Conservation (phyloP, 2,113 vertebrate genomes). For the Gopherus evgoodei region DNA sequence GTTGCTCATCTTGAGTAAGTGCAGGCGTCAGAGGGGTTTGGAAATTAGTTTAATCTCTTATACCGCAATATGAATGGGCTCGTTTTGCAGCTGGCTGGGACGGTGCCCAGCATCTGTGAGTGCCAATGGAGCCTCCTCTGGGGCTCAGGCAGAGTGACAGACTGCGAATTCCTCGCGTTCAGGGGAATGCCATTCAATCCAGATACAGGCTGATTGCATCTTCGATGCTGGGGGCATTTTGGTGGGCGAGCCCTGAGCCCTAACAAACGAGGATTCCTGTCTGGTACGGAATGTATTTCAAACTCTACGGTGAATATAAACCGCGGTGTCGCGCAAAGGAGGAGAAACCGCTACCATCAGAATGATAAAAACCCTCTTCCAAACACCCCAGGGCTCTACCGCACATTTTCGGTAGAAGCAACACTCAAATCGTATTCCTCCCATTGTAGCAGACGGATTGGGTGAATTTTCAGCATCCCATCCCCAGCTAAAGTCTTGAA, state of each 20-base stretch:
- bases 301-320: slow-evolving; percentile 50
- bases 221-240: background rate
- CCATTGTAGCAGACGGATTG: background rate
- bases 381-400: background rate
- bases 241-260: background rate
- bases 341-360: slow-evolving; percentile 16
- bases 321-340: slow-evolving; percentile 45
- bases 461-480: background rate
- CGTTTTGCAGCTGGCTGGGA: background rate
- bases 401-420: background rate
- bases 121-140: fast-evolving
- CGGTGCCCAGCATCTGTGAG: no score
- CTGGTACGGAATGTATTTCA: background rate
- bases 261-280: background rate
- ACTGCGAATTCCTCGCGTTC: background rate
- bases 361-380: slow-evolving; percentile 9
- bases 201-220: background rate
- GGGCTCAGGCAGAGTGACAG: background rate
- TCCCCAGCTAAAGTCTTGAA: background rate
- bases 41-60: background rate
- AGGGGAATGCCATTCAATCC: no score
- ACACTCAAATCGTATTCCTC: slow-evolving; percentile 30
- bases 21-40: background rate
- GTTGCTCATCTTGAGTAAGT: background rate
- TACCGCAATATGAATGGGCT: background rate